phyloP scores from a whole-genome alignment of 2,113 vertebrate genomes.

The Ptilorrhoa leucosticta region DNA sequence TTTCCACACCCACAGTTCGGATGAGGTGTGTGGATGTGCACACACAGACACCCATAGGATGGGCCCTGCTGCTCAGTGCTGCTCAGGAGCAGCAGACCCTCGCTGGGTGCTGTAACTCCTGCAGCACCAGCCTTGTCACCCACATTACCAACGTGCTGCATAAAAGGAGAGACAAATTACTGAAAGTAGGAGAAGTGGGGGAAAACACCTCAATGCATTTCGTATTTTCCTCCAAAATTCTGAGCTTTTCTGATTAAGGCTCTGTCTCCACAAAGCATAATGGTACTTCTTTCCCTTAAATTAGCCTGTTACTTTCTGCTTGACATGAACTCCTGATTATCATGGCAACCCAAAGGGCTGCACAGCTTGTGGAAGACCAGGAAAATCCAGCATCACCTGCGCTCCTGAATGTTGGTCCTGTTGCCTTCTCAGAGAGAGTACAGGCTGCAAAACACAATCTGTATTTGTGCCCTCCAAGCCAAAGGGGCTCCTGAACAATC shows the following conservation, averaged over 20 bases:
- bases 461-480: background rate
- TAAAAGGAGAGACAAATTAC: background rate
- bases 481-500: background rate
- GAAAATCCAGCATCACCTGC: background rate
- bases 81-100: background rate
- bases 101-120: background rate
- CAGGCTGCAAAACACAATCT: background rate
- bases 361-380: fast-evolving
- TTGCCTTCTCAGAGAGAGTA: background rate
- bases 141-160: background rate
- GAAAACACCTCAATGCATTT: background rate
- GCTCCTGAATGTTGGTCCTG: fast-evolving
- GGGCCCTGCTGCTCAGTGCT: background rate
- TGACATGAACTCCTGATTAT: background rate
- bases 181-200: background rate
- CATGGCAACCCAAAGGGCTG: background rate
- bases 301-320: background rate
- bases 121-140: background rate
- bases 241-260: background rate
- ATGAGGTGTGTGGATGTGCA: background rate
- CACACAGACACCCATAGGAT: background rate
- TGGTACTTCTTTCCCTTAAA: background rate
- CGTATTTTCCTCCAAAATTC: background rate
- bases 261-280: background rate
- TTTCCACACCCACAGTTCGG: fast-evolving